Conservation (phyloP, 1,140 invertebrate genomes). For the Aporrectodea caliginosa region DNA sequence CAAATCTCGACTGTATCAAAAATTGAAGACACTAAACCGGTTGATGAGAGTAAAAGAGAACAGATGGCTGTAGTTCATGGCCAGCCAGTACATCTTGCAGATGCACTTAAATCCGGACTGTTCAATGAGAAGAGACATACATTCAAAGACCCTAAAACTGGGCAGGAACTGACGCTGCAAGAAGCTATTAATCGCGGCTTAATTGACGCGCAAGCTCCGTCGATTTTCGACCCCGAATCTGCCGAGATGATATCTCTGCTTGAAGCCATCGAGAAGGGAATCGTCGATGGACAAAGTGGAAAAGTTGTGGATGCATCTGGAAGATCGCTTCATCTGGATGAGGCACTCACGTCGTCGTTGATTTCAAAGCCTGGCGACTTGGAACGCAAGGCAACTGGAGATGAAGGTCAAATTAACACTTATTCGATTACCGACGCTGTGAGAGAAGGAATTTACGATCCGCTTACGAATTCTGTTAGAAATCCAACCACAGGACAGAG, state of each 20-base stretch:
- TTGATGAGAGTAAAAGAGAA: neutral
- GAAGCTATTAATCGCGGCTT: constrained; percentile 79
- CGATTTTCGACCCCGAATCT: constrained; percentile 70
- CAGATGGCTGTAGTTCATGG: no score
- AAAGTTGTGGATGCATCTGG: neutral
- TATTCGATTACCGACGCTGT: constrained; percentile 64
- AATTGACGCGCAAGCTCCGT: constrained; percentile 67
- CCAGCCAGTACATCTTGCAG: constrained; percentile 1
- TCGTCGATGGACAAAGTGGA: constrained; percentile 67
- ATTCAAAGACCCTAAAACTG: constrained; percentile 70
- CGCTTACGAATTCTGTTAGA: constrained; percentile 66
- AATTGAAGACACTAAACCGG: neutral
- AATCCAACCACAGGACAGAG: constrained; percentile 67
- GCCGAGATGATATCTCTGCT: constrained; percentile 80
- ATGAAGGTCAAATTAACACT: no score
- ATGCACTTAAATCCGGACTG: constrained; percentile 27
- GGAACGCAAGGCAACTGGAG: no score
- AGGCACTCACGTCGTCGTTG: no score
- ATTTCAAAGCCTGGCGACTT: no score
- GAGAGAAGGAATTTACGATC: constrained; percentile 66
- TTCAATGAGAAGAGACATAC: constrained; percentile 41
- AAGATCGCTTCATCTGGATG: no score
- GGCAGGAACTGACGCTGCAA: constrained; percentile 79
- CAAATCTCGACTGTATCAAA: neutral
- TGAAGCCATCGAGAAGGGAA: constrained; percentile 70